Conservation (phyloP, 2,888 invertebrate species). For the Diabrotica balteata region DNA sequence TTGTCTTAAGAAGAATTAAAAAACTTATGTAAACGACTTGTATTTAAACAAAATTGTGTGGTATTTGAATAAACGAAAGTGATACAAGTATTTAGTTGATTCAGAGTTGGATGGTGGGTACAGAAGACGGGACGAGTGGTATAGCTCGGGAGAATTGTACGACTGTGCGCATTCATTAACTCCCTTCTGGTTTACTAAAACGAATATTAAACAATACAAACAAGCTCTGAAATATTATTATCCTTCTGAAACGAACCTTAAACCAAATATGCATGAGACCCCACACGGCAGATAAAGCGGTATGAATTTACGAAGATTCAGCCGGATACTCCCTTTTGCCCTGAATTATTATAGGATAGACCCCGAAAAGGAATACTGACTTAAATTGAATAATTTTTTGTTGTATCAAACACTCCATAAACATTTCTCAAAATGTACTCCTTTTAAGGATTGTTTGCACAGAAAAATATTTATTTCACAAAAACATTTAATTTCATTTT, state of each 20-base stretch:
- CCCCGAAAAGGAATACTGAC: slow-evolving; percentile 3
- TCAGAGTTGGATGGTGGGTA: slow-evolving; percentile 26
- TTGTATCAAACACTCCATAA: background rate
- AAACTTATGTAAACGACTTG: no score
- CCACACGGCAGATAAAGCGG: slow-evolving; percentile 16
- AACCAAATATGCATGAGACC: slow-evolving; percentile 19
- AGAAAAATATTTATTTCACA: background rate
- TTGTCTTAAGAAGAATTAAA: no score
- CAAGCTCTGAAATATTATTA: slow-evolving; percentile 52
- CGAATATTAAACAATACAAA: slow-evolving; percentile 55
- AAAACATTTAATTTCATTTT: no score
- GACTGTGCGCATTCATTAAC: slow-evolving; percentile 53
- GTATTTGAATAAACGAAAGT: slow-evolving; percentile 34
- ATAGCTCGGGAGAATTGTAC: slow-evolving; percentile 39
- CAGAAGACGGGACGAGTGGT: slow-evolving; percentile 29
- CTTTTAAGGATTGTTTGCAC: no score
- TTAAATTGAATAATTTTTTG: slow-evolving; percentile 5
- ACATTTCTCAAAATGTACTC: background rate
- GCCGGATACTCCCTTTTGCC: slow-evolving; percentile 11
- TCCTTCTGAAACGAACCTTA: slow-evolving; percentile 40
- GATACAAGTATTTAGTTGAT: slow-evolving; percentile 37
- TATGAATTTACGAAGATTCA: slow-evolving; percentile 31
- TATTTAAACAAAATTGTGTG: no score
- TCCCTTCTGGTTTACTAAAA: slow-evolving; percentile 51
- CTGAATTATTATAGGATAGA: slow-evolving; percentile 13